Evolutionary conservation across 2,888 invertebrate species (phyloP), one percentile per base, ranked within the genome.

Genomic region (Hirtodrosophila trivittata): DNA sequence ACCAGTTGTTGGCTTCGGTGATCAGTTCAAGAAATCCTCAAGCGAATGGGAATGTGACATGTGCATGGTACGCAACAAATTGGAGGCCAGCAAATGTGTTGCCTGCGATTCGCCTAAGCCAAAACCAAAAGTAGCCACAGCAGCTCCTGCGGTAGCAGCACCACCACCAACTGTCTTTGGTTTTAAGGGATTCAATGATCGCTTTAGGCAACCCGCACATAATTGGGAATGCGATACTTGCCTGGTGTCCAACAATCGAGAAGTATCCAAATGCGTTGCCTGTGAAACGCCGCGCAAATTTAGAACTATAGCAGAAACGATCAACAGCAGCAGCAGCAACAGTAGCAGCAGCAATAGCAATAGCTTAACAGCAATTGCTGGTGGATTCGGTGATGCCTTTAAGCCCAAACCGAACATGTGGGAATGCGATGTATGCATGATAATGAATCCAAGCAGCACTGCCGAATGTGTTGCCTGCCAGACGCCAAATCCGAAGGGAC

Each of bases 191-290:
- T 87, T 87, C 42, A 87, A 83, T 0, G 89, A 90, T 42, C 87
- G 89, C 66, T 93, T 93, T 69, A 94, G 93, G 77, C 92, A 92
- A 50, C 88, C 91, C 1, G 83, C 90, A 18, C 92, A 92, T 38
- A 92, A 92, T 8, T 95, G 95, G 95, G 93, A 93, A 72, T 95
- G 95, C 88, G 89, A 91, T 8, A 90, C 90, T 7, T 95, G 95
- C 86, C 91, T 93, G 89, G 89, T 94, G 10, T 90, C 92, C 41
- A 95, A 95, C 86, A 89, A 91, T 1, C 86, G 89, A 0, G 89
- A 89, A 10, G 87, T 77, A 3, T 77, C 67, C 1, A 89, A 89
- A 18, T 94, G 94, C 75, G 89, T 91, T 10, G 93, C 94, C 9
- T 94, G 94, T 83, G 89, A 91, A 63, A 90, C 91, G 7, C 81